Base-by-base conservation (phyloP, 1,140 invertebrate species). In the Dendroctonus ponderosae region DNA sequence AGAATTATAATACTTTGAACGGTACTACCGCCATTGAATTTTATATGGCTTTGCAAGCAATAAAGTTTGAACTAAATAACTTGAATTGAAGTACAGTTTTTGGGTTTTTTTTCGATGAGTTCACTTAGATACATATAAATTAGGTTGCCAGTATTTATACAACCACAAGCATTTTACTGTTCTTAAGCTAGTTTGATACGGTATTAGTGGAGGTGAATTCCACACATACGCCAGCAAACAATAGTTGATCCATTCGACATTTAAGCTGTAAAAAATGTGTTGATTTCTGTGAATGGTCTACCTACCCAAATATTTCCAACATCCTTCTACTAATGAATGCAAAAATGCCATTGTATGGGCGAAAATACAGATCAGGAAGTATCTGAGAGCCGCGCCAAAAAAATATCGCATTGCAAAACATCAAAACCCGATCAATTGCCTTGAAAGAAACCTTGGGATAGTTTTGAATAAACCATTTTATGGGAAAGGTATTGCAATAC, bases 1-100 rank as follows among this genome's bases (percentile, higher is more conserved):
- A 52, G 57, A 66, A 60, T 66, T 60, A 60, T 60, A 40, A 60
- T 52, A 41, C 9, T 65, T 57, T 57, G 12, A 65, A 65, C 52
- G 62, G 62, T 65, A 65, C 53, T 57, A 42, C 44, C 15, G 14
- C 38, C 37, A 41, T 51, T 62, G 41, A 63, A 63, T 54, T 44
- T 12, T 14, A 41, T 56, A 56, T 56, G 38, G 46, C n/a, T 54
- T 58, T 11, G 5, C 11, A 7, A 15, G 56, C 38, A 7, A 42
- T 6, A 42, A n/a, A 54, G n/a, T 42, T 44, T 54, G 51, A 38
- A 54, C 59, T 38, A 52, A 51, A 62, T 62, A 62, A 49, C 49
- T 56, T 8, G 9, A 14, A n/a, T 38, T 38, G 15, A 12, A 15
- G 56, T 44, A 58, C 56, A 12, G 56, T 58, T 58, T 37, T 40